Conservation (phyloP, 1,140 invertebrate genomes). For the Thaumetopoea pityocampa region DNA sequence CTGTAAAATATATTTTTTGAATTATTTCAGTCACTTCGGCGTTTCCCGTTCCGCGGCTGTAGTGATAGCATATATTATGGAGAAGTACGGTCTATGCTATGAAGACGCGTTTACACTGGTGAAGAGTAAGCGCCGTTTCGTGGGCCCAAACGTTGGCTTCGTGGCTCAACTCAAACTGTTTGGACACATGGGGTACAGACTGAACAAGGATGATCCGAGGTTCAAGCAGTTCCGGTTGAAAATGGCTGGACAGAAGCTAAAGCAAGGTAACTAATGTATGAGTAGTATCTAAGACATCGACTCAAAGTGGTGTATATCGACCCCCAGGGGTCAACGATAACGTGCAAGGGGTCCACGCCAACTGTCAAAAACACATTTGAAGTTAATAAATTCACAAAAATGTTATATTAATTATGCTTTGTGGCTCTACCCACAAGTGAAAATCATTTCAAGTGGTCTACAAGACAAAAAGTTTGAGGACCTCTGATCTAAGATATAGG, state of each 20-base stretch:
- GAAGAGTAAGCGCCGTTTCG: constrained; percentile 79
- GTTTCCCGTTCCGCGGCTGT: constrained; percentile 90
- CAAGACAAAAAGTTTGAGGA: no score
- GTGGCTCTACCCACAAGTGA: no score
- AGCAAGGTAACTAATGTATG: constrained; percentile 76
- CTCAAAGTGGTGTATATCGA: no score
- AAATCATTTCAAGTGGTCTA: no score
- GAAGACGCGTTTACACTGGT: constrained; percentile 83
- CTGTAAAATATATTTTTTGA: neutral
- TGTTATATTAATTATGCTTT: no score
- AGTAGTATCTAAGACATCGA: constrained; percentile 2
- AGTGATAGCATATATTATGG: constrained; percentile 91
- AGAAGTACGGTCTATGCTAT: constrained; percentile 84
- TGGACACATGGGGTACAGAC: constrained; percentile 83
- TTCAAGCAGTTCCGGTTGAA: constrained; percentile 87
- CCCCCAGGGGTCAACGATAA: no score
- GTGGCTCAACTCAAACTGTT: constrained; percentile 85
- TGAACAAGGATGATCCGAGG: constrained; percentile 83
- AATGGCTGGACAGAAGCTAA: constrained; percentile 87
- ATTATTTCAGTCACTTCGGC: constrained; percentile 82
- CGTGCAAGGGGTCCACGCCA: no score
- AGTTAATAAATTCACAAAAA: no score
- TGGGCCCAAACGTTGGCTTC: constrained; percentile 85
- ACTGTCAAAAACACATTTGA: no score
- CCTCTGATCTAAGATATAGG: no score